A percentile compares a stretch with the other conserved stretches of the same genome.
Conservation (phyloP, 1,140 invertebrate species). For the Mizuhopecten yessoensis region DNA sequence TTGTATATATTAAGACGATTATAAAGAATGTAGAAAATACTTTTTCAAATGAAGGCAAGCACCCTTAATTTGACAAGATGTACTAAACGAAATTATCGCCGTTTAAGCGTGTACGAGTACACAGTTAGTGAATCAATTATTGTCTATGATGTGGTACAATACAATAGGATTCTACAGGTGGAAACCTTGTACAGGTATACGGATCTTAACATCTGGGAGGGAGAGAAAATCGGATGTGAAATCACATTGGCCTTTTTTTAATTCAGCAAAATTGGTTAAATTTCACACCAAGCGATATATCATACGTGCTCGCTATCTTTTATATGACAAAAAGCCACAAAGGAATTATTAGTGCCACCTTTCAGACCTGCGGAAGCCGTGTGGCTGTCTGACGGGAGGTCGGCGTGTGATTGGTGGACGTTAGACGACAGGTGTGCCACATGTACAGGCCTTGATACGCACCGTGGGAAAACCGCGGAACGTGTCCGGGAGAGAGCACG, state of each 20-base stretch:
- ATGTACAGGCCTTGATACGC: conserved; percentile 23
- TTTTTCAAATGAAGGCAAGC: too few species aligned
- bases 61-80: too few species aligned
- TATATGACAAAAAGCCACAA: conserved; percentile 15
- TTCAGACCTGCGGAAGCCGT: conserved; percentile 5
- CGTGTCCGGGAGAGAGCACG: conserved; percentile 52
- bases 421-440: not conserved
- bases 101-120: too few species aligned
- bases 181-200: too few species aligned
- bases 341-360: not conserved
- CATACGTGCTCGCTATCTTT: conserved; percentile 24
- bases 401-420: conserved; percentile 29
- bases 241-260: not conserved
- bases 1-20: too few species aligned
- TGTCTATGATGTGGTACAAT: too few species aligned
- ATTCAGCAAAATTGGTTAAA: conserved; percentile 14
- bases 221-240: not conserved
- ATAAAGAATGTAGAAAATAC: too few species aligned
- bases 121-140: too few species aligned
- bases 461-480: conserved; percentile 56
- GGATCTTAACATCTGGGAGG: not conserved
- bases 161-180: too few species aligned
- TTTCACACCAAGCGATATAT: conserved; percentile 13
- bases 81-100: too few species aligned
- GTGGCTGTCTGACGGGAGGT: not conserved